Evolutionary conservation across 2,113 vertebrate species (phyloP).

Genomic region (Ptilonorhynchus violaceus): DNA sequence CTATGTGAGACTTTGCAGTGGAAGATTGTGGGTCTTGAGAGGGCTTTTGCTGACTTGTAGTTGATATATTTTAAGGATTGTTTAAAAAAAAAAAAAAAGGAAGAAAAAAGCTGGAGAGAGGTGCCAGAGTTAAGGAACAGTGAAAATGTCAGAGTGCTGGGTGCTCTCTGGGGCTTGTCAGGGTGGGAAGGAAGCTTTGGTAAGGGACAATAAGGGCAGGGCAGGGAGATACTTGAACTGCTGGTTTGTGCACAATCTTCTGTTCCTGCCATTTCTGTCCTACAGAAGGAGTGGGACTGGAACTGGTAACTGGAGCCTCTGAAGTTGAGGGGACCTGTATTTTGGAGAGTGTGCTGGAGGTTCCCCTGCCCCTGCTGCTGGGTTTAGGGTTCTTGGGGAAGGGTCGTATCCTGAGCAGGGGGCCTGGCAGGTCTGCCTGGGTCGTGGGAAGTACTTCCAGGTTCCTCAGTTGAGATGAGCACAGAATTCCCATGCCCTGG

Average conservation of each 20-base stretch:
- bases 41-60: background rate
- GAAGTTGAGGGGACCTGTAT: background rate
- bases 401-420: accelerated
- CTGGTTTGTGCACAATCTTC: background rate
- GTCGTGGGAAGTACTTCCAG: background rate
- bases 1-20: background rate
- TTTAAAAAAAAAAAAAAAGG: background rate
- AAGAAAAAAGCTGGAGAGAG: background rate
- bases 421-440: background rate
- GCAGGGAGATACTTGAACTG: background rate
- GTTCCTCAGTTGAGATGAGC: background rate
- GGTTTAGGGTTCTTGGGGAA: background rate
- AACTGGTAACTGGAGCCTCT: background rate
- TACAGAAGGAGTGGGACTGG: accelerated
- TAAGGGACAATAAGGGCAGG: background rate
- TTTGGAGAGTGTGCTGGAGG: background rate
- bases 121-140: background rate
- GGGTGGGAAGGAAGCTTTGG: background rate
- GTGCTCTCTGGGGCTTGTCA: background rate
- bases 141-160: background rate
- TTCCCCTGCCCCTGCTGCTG: background rate
- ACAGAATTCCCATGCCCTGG: background rate
- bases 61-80: background rate
- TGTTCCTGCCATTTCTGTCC: background rate
- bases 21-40: conserved; percentile 1